A percentile compares a stretch with the other conserved stretches of the same genome.
Evolutionary conservation across 2,113 vertebrate species (phyloP).

Genomic region (Megaleporinus macrocephalus): DNA sequence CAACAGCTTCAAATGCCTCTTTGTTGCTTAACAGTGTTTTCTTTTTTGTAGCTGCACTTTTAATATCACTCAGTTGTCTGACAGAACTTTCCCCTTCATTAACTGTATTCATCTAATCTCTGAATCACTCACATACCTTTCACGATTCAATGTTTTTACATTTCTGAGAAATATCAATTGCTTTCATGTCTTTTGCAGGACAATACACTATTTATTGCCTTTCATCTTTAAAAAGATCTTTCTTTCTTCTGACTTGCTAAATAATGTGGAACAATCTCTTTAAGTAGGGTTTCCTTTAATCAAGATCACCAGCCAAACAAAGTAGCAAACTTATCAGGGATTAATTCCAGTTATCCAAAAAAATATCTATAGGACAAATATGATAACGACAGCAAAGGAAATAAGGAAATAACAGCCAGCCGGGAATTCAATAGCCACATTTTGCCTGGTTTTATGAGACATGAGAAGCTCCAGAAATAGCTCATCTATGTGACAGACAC

Average conservation of each 20-base stretch:
- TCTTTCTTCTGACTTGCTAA: background rate
- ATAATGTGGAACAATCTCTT: background rate
- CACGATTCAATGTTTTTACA: background rate
- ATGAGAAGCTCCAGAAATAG: background rate
- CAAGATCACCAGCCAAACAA: background rate
- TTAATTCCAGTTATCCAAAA: too few species aligned
- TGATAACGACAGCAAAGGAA: background rate
- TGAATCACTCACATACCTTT: slow-evolving; percentile 14
- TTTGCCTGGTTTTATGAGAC: background rate
- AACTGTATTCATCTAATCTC: background rate
- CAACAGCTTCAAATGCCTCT: slow-evolving; percentile 35
- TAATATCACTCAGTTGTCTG: background rate
- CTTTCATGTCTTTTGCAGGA: slow-evolving; percentile 10
- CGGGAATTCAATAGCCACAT: background rate
- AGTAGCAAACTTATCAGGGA: too few species aligned
- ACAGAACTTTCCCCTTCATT: slow-evolving; percentile 8
- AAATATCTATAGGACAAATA: too few species aligned
- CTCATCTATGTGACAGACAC: background rate
- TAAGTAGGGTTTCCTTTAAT: slow-evolving; percentile 3
- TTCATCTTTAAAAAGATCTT: slow-evolving; percentile 7
- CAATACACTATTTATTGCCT: background rate
- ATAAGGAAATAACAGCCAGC: too few species aligned
- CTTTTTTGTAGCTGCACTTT: slow-evolving; percentile 12
- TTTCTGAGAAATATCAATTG: background rate
- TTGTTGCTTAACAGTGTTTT: slow-evolving; percentile 24